Evolutionary conservation across 1,140 invertebrate genomes (phyloP), one percentile per base, ranked within the genome.

Genomic region (Diuraphis noxia): DNA sequence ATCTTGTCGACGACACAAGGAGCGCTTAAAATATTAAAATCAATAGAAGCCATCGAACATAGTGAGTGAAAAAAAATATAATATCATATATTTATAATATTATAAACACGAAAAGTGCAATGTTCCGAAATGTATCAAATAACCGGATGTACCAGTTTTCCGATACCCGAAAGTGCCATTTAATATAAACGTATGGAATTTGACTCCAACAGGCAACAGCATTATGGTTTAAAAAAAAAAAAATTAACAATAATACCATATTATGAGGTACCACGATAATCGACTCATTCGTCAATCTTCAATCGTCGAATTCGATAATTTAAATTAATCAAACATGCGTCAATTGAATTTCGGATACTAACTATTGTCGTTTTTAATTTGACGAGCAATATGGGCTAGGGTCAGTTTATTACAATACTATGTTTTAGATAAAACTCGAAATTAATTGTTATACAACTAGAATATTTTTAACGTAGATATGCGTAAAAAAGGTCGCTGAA

Each of bases 101-200:
- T 36, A 49, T 87, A 25, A 36, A 52, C 46, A 49, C 85, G 23
- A 41, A 40, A 82, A 25, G 10, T 7, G 25, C 25, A 82, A 82
- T 86, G 34, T 87, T 87, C 85, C 46, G 43, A 87, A 87, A 87
- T 36, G 46, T 49, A 87, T 87, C 21, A 30, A 38, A 87, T 87
- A 23, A 87, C 85, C 85, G 85, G 85, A 87, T 23, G 84, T 86
- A 82, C 43, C 13, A 49, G 43, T 86, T 86, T 49, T 46, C n/a
- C n/a, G 84, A 34, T 86, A 82, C 38, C 1, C 23, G 9, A 38
- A 79, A 79, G 56, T 72, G 56, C 30, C 56, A 72, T 72, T 72
- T 72, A n/a, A 17, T 72, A 72, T 6, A 72, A 72, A 72, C 56
- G 10, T 19, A 72, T 17, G 30, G 56, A 72, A 72, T n/a, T 72